A percentile compares a stretch with the other conserved stretches of the same genome.
Conservation (phyloP, 37 sponge, comb jelly and placozoan genomes). For the Beroe forskalii region DNA sequence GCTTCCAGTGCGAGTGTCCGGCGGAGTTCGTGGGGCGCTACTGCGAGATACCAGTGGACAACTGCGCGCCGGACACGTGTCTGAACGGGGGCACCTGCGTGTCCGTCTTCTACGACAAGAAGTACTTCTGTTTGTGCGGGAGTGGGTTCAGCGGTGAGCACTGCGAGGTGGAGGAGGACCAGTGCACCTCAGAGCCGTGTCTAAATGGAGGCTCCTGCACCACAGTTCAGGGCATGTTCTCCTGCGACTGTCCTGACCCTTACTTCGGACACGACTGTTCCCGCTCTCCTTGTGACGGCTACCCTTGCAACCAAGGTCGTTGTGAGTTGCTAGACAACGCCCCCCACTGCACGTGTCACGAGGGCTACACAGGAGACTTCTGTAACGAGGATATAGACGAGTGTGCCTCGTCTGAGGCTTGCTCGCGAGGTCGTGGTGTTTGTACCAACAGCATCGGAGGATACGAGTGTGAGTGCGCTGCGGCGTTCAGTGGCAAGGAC, state of each 20-base stretch:
- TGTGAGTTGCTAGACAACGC: neutral
- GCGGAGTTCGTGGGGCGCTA: neutral
- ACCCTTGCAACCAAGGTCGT: neutral
- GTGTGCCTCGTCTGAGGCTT: neutral
- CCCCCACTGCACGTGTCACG: conserved; percentile 22
- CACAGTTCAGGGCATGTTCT: neutral
- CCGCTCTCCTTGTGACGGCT: neutral
- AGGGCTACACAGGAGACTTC: neutral
- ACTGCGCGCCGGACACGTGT: conserved; percentile 3
- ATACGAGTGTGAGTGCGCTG: neutral
- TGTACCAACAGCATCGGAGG: neutral
- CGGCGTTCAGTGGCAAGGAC: conserved; percentile 12
- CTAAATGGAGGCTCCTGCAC: neutral
- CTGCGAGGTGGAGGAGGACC: conserved; percentile 5
- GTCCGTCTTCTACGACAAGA: conserved; percentile 21
- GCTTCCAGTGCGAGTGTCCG: conserved; percentile 34
- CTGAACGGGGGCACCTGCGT: conserved; percentile 39
- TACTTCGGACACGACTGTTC: conserved; percentile 44
- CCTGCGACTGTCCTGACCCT: conserved; percentile 37
- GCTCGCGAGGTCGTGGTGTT: neutral
- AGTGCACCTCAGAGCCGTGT: conserved; percentile 17
- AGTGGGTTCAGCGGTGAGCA: neutral
- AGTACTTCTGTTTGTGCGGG: conserved; percentile 46
- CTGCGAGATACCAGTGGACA: conserved; percentile 11
- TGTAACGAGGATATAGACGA: conserved; percentile 44